Conservation (phyloP, 1,140 invertebrate species). For the Leptestheria dahalacensis region DNA sequence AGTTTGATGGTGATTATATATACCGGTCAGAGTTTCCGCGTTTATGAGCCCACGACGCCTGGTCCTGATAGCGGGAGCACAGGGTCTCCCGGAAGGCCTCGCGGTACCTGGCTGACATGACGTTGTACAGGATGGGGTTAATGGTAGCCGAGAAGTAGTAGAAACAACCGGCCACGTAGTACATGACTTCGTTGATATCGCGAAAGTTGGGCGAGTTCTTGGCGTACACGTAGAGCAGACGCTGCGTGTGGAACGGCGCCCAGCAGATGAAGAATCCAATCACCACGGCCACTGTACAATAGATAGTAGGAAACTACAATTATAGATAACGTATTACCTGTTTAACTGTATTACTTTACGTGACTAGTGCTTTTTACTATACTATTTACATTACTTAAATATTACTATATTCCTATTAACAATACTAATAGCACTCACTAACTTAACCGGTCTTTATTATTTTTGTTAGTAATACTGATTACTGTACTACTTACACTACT, state of each 20-base stretch:
- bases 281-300: conserved; percentile 69
- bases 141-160: conserved; percentile 80
- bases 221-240: conserved; percentile 44
- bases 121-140: conserved; percentile 81
- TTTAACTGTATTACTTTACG: neutral
- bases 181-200: conserved; percentile 55
- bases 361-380: too few species aligned
- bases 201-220: conserved; percentile 40
- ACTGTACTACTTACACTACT: too few species aligned
- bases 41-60: neutral
- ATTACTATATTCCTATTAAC: too few species aligned
- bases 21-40: too few species aligned
- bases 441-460: too few species aligned
- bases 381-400: too few species aligned
- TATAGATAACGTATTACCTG: neutral
- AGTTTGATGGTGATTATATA: conserved; percentile 5
- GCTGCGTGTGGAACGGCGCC: conserved; percentile 90
- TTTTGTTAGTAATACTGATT: too few species aligned
- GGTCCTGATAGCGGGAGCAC: neutral
- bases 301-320: neutral
- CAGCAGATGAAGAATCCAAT: conserved; percentile 93
- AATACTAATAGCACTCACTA: too few species aligned
- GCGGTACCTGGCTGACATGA: conserved; percentile 75
- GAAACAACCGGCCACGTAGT: conserved; percentile 38
- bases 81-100: conserved; percentile 50